phyloP scores from a whole-genome alignment of 92 coral and sea anemone genomes.

The Siderastrea siderea region DNA sequence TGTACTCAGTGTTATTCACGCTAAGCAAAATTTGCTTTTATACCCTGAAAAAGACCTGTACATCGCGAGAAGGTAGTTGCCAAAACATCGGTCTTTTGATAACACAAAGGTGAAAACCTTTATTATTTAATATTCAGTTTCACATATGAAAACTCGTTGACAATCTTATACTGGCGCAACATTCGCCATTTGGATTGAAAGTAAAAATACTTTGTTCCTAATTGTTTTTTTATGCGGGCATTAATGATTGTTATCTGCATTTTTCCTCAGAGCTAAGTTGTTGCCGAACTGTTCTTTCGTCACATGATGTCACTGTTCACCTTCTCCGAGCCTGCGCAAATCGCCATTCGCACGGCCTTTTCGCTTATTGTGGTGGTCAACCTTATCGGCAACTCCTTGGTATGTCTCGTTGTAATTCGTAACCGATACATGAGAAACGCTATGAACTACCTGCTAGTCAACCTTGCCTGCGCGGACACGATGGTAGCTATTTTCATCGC shows the following conservation, averaged over 20 bases:
- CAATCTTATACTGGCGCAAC: too few relatives aligned
- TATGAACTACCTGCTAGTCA: slow-evolving; percentile 47
- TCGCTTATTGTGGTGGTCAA: slow-evolving; percentile 20
- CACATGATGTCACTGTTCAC: slow-evolving; percentile 35
- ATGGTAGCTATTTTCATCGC: slow-evolving; percentile 46
- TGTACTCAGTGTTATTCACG: too few relatives aligned
- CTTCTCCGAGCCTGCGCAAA: slow-evolving; percentile 33
- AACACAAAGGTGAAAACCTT: not conserved
- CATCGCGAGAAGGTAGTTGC: not conserved
- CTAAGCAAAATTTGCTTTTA: too few relatives aligned
- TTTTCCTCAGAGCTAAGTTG: not conserved
- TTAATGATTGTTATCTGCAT: not conserved
- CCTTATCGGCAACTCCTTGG: slow-evolving; percentile 36
- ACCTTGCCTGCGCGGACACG: slow-evolving; percentile 43
- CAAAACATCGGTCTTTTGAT: not conserved
- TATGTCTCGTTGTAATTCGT: slow-evolving; percentile 32
- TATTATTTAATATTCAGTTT: too few relatives aligned
- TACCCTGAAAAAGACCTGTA: too few relatives aligned
- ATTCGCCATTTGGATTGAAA: too few relatives aligned
- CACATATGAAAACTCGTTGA: too few relatives aligned
- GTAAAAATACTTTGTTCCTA: too few relatives aligned
- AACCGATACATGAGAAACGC: slow-evolving; percentile 32
- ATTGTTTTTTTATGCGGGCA: not conserved
- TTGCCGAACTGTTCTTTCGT: not conserved
- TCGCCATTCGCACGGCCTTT: slow-evolving; percentile 32